Conservation (phyloP, 2,888 invertebrate species). For the Podotricha telesiphe region DNA sequence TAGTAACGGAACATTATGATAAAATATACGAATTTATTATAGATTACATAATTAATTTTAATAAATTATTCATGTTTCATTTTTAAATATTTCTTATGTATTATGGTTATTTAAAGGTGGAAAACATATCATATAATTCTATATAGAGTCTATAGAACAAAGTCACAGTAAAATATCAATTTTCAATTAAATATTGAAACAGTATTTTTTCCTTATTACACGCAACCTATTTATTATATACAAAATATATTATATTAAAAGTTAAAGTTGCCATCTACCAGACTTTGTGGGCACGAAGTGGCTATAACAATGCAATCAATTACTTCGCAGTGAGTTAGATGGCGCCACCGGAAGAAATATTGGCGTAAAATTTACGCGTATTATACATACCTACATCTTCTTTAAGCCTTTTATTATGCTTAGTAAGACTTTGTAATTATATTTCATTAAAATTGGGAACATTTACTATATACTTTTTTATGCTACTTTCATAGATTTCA, state of each 20-base stretch:
- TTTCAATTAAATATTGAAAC: neutral
- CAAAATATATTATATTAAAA: neutral
- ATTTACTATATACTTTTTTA: neutral
- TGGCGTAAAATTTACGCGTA: neutral
- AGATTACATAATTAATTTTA: slow-evolving; percentile 3
- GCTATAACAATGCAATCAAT: slow-evolving; percentile 43
- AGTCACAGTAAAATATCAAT: neutral
- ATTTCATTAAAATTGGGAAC: no score
- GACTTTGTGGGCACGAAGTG: slow-evolving; percentile 37
- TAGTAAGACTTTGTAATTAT: neutral
- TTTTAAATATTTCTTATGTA: neutral
- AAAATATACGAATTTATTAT: slow-evolving; percentile 4
- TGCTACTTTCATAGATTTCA: neutral
- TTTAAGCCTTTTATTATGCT: neutral
- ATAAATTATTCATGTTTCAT: slow-evolving; percentile 1
- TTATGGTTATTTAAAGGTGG: neutral
- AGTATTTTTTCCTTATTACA: neutral
- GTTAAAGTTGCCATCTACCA: slow-evolving; percentile 56
- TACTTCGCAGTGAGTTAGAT: slow-evolving; percentile 49
- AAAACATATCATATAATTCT: neutral
- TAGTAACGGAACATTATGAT: slow-evolving; percentile 8
- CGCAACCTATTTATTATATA: neutral
- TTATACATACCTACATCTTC: neutral
- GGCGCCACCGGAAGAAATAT: slow-evolving; percentile 51
- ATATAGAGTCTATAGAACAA: neutral